Percentiles rank a stretch among this genome's conserved stretches.
Evolutionary conservation across 2,888 invertebrate genomes (phyloP).

Genomic region (Eupithecia exiguata): DNA sequence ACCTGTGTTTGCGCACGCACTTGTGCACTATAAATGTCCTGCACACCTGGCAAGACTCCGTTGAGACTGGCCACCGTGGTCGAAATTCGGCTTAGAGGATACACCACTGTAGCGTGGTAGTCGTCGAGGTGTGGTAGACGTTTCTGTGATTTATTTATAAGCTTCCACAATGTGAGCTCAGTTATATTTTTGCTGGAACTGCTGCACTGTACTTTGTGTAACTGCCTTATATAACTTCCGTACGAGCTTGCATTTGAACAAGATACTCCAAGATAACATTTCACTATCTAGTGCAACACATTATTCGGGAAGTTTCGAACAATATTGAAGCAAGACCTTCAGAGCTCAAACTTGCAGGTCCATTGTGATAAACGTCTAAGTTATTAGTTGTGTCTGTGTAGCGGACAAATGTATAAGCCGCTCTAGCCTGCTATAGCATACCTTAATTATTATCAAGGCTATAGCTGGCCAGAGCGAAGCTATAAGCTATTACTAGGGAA

Average conservation of each 20-base stretch:
- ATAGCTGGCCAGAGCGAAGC: too few species aligned
- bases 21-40: too few species aligned
- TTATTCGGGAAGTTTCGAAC: conserved; percentile 63
- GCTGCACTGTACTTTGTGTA: not conserved
- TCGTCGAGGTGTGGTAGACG: not conserved
- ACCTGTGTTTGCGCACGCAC: too few species aligned
- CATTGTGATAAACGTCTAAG: conserved; percentile 68
- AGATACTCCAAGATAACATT: conserved; percentile 14
- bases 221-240: not conserved
- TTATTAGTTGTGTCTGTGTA: conserved; percentile 7
- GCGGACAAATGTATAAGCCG: conserved; percentile 21
- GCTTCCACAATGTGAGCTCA: not conserved
- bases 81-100: too few species aligned
- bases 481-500: too few species aligned
- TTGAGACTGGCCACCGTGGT: too few species aligned
- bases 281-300: conserved; percentile 49
- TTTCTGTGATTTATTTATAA: not conserved
- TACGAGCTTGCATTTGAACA: not conserved
- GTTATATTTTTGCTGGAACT: not conserved
- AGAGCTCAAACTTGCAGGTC: conserved; percentile 58
- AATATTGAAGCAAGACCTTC: conserved; percentile 63
- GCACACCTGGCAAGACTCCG: too few species aligned
- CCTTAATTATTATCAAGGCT: too few species aligned
- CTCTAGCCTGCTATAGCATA: not conserved
- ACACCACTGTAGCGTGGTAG: not conserved